phyloP scores from a whole-genome alignment of 2,797 vertebrate genomes.

The Peromyscus eremicus region DNA sequence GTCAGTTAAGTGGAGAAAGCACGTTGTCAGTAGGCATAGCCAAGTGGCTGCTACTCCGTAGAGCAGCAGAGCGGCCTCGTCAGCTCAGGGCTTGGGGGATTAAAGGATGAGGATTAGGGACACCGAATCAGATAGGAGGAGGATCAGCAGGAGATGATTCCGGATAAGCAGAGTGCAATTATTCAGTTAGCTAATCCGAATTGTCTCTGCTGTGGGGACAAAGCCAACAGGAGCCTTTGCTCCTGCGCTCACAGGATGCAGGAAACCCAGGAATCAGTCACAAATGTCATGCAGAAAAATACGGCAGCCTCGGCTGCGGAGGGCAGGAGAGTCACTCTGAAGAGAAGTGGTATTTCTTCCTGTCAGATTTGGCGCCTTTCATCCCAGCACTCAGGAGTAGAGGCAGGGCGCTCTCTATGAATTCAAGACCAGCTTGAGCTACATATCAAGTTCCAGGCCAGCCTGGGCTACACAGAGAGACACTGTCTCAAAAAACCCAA shows the following conservation, averaged over 20 bases:
- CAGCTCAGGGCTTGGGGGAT: constrained; percentile 58
- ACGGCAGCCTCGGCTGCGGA: background rate
- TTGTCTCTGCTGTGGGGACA: background rate
- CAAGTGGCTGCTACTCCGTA: constrained; percentile 28
- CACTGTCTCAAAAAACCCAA: background rate
- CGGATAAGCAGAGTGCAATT: constrained; percentile 7
- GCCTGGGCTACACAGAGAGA: background rate
- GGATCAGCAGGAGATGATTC: constrained; percentile 20
- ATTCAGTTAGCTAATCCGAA: background rate
- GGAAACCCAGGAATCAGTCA: background rate
- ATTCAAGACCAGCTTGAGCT: background rate
- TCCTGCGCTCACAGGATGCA: background rate
- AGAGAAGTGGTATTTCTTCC: background rate
- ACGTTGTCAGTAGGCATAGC: background rate
- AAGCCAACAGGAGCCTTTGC: background rate
- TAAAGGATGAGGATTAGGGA: constrained; percentile 44
- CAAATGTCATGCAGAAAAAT: background rate
- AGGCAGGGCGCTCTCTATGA: background rate
- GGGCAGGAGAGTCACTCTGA: background rate
- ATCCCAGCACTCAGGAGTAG: background rate
- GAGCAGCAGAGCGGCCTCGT: background rate
- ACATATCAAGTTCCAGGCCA: background rate
- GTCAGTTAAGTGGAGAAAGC: background rate
- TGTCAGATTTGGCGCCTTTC: background rate
- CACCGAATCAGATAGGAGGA: background rate